Base-by-base conservation (phyloP, 2,888 invertebrate species). In the Drosophila prolongata region DNA sequence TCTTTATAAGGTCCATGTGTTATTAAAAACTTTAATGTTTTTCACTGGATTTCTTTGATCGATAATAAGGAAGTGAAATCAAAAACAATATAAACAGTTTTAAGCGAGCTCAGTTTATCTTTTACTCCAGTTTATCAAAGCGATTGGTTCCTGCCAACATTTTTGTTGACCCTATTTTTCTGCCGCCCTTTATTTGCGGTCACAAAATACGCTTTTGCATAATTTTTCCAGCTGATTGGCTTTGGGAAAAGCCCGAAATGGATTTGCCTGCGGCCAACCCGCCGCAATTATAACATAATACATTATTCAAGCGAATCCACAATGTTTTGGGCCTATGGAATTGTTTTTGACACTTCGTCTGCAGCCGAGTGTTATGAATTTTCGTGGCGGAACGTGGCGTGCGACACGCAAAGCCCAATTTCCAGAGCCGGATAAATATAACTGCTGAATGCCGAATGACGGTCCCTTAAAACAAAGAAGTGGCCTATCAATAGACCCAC, bases 351-450 rank as follows among this genome's bases (percentile, higher is more conserved):
- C 89, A 90, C 77, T 77, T 75, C 55, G 46, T 47, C 19, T 13
- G 37, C 47, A 55, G 49, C 42, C 59, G 53, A 42, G 59, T 69
- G 69, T 72, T 86, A 78, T 83, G 81, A 80, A 76, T 66, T 76
- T 52, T 69, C 50, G 43, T 14, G 52, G n/a, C 57, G 42, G 60
- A 60, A 69, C 52, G 58, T 86, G 75, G 79, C 90, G 87, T 90
- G 89, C 75, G 70, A 54, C 89, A 89, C 90, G 89, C 89, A 86
- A 86, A 85, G 76, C 77, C 81, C 77, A 76, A 80, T 79, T 90
- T 78, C 72, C 66, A 66, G 70, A 72, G 27, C 55, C 55, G 64
- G 58, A 73, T 84, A 83, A 74, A 86, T 76, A 83, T 76, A 75
- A 74, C 73, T 66, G 46, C 57, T 42, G 53, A 50, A 67, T 70